phyloP scores from a whole-genome alignment of 2,888 invertebrate species.

The Andrena chrysosceles region DNA sequence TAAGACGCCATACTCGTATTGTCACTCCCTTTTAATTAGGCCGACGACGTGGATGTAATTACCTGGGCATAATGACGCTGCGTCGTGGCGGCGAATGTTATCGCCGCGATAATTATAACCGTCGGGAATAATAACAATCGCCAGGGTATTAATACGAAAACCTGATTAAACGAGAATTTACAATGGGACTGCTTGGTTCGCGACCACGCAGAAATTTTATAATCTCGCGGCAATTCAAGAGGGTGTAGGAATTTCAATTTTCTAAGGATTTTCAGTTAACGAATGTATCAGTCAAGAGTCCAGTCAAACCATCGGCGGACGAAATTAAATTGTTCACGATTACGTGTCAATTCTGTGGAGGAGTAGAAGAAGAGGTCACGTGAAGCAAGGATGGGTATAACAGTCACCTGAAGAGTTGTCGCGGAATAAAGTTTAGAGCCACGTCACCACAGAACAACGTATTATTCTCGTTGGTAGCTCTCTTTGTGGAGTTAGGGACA shows the following conservation, averaged over 20 bases:
- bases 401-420: slow-evolving; percentile 50
- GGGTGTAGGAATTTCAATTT: neutral
- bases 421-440: slow-evolving; percentile 64
- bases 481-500: slow-evolving; percentile 49
- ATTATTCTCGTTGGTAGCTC: slow-evolving; percentile 1
- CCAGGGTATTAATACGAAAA: slow-evolving; percentile 47
- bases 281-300: too few relatives aligned
- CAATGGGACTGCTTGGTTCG: slow-evolving; percentile 24
- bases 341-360: slow-evolving; percentile 42
- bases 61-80: slow-evolving; percentile 49
- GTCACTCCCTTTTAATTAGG: slow-evolving; percentile 58
- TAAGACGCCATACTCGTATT: slow-evolving; percentile 43
- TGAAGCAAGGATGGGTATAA: slow-evolving; percentile 54
- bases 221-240: neutral
- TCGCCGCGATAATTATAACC: slow-evolving; percentile 50
- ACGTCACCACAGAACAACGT: slow-evolving; percentile 65
- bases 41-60: slow-evolving; percentile 51
- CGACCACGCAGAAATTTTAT: neutral
- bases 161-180: slow-evolving; percentile 51
- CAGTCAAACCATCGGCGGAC: too few relatives aligned
- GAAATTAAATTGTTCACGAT: neutral
- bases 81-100: slow-evolving; percentile 52
- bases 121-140: slow-evolving; percentile 55
- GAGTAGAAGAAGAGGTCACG: slow-evolving; percentile 34
- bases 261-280: too few relatives aligned